Base-by-base conservation (phyloP, 2,113 vertebrate species). In the Nerophis lumbriciformis region DNA sequence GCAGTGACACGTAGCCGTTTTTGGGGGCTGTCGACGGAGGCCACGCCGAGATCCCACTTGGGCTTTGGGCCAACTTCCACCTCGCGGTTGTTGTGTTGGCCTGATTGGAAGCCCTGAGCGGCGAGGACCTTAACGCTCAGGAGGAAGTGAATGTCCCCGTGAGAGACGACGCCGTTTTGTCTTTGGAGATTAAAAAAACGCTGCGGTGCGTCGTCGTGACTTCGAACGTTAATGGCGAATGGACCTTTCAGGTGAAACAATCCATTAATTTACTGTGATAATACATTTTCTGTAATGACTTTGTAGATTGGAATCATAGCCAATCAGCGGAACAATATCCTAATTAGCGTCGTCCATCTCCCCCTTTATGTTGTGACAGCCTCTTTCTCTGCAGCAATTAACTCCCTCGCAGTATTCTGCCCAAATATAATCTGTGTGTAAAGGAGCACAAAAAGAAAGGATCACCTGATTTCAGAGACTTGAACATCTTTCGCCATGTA, bases 11-110 rank as follows among this genome's bases (percentile, higher is more conserved):
- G 87, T 93, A 94, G 49, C 93, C 93, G 0, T 77, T 93, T 50
- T 90, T 88, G 0, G 92, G 92, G 92, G 56, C 90, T 91, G 77
- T 93, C 87, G 1, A 92, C 89, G 0, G 88, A 84, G 0, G 92
- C 93, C 66, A 94, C 91, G 2, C 93, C 93, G 63, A 94, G 55
- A 72, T 94, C 94, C 94, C 93, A 94, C 66, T 94, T 94, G 59
- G 88, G 82, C 53, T 92, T 94, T 61, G 74, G 78, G 61, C 89
- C 91, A 71, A 95, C 92, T 44, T 88, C 90, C 8, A 94, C 92
- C 76, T 94, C 94, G 93, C 93, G 93, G 81, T 94, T 94, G 84
- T 93, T 94, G 84, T 93, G 92, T 8, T 1, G 84, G 44, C 93
- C 94, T 0, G 77, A 79, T 62, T 80, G 61, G 8, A 93, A 94